Percentiles rank a stretch among this genome's conserved stretches.
These are phyloP conservation scores for Solen grandis DNA, from an alignment of 1,140 invertebrate species.

Conservation along the genomic window DNA sequence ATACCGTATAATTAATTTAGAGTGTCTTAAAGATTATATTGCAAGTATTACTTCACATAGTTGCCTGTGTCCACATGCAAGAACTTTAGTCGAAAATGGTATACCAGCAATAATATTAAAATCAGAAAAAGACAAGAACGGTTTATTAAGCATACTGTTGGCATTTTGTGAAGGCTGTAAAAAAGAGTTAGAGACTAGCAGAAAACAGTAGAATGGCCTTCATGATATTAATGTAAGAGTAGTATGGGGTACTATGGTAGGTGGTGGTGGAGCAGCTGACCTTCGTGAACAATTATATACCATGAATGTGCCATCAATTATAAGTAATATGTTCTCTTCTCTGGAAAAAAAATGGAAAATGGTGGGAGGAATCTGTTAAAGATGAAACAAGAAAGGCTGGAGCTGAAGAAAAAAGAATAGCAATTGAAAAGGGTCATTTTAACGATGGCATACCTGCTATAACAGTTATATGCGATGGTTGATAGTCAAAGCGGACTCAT, in stretches of 20 bases:
- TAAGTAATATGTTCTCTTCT: no score
- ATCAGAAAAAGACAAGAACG: no score
- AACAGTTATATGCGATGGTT: constrained; percentile 52
- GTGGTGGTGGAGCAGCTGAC: constrained; percentile 38
- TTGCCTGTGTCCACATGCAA: no score
- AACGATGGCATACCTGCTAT: constrained; percentile 41
- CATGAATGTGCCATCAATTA: background rate
- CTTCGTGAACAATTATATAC: constrained; percentile 36
- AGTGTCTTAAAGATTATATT: no score
- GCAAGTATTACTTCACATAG: no score
- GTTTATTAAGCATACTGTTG: no score
- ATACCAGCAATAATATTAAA: no score
- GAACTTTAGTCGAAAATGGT: no score
- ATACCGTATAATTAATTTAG: no score
- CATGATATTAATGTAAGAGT: constrained; percentile 32
- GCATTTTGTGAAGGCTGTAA: no score
- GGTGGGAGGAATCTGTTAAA: constrained; percentile 35
- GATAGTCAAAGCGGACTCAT: constrained; percentile 56
- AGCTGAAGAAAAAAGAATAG: constrained; percentile 48
- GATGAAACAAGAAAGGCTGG: constrained; percentile 39
- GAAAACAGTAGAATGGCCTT: no score
- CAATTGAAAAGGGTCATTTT: constrained; percentile 49
- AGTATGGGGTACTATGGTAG: constrained; percentile 50
- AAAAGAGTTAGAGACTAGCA: no score
- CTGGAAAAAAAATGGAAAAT: constrained; percentile 11